Percentiles rank a stretch among this genome's conserved stretches.
Evolutionary conservation across 2,797 vertebrate genomes (phyloP).

Genomic region (Sparidentex hasta): DNA sequence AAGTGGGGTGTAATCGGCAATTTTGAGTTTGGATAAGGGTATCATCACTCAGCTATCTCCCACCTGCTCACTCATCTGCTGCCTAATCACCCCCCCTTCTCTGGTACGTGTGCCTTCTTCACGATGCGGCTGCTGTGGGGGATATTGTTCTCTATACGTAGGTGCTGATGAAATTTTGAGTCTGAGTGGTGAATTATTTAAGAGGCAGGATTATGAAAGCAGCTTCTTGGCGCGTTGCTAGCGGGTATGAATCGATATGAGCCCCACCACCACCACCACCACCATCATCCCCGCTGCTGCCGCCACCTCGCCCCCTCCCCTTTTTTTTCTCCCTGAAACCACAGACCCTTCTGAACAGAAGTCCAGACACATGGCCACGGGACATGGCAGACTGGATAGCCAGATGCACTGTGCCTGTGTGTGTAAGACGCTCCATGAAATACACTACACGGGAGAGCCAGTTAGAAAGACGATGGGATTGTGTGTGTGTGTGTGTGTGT

Average conservation of each 20-base stretch:
- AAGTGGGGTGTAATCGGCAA: conserved; percentile 20
- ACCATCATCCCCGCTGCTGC: not conserved
- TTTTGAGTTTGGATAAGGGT: conserved; percentile 30
- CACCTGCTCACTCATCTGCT: conserved; percentile 58
- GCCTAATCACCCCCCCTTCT: conserved; percentile 38
- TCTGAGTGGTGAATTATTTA: conserved; percentile 83
- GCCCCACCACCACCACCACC: conserved; percentile 20
- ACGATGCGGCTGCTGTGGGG: conserved; percentile 17
- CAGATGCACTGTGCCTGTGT: conserved; percentile 64
- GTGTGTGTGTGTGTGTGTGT: conserved; percentile 55
- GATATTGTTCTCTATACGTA: conserved; percentile 77
- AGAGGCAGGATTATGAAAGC: conserved; percentile 81
- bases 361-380: conserved; percentile 75
- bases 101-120: conserved; percentile 11
- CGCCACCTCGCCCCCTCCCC: too few species aligned
- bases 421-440: conserved; percentile 49
- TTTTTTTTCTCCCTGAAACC: conserved; percentile 43
- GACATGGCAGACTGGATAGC: conserved; percentile 68
- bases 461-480: conserved; percentile 38
- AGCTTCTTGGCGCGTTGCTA: conserved; percentile 70
- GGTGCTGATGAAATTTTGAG: conserved; percentile 83
- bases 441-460: conserved; percentile 42
- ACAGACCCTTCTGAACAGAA: conserved; percentile 61
- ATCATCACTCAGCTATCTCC: conserved; percentile 36
- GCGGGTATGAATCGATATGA: conserved; percentile 79